Evolutionary conservation across 2,888 invertebrate species (phyloP), one percentile per base, ranked within the genome.

Genomic region (Scaptomyza reducta): DNA sequence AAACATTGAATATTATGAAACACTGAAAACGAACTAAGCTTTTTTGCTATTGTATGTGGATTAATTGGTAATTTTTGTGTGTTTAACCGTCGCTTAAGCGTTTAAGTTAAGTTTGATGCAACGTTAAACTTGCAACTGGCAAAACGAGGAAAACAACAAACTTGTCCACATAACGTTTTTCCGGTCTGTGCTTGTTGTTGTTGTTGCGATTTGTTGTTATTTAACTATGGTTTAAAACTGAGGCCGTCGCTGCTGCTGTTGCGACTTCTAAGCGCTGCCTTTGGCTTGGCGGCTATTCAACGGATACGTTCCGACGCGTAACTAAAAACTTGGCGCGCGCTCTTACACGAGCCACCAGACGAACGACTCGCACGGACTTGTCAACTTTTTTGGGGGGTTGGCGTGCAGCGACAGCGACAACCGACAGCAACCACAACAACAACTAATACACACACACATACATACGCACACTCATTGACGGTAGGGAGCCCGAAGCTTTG

Each of bases 251-350:
- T 79, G 62, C 71, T 57, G 56, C 60, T 69, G 62, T 71, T 70
- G 69, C 81, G 78, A 78, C 74, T 74, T 84, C 85, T 87, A 81
- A 87, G 85, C 82, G 86, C 73, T 73, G 68, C 63, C 58, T 64
- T 64, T 61, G 70, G 68, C 78, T 81, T 78, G 65, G 69, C 66
- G 74, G 78, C 84, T 83, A 79, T 83, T 69, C 79, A 80, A 87
- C 82, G 86, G 86, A 76, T 85, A 71, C 86, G 79, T 87, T 85
- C 82, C 82, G 82, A 87, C 88, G 88, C 82, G 88, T 82, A 78
- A 82, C 82, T 82, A 85, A 82, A 82, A 82, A 82, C 82, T 82
- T 87, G 82, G 86, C 82, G 88, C 82, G 86, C 82, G 88, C 87
- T 87, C 88, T 85, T 81, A 76, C 74, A 86, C 88, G 79, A 80